Evolutionary conservation across 2,888 invertebrate genomes (phyloP).

Genomic region (Sarcophaga rosellei): DNA sequence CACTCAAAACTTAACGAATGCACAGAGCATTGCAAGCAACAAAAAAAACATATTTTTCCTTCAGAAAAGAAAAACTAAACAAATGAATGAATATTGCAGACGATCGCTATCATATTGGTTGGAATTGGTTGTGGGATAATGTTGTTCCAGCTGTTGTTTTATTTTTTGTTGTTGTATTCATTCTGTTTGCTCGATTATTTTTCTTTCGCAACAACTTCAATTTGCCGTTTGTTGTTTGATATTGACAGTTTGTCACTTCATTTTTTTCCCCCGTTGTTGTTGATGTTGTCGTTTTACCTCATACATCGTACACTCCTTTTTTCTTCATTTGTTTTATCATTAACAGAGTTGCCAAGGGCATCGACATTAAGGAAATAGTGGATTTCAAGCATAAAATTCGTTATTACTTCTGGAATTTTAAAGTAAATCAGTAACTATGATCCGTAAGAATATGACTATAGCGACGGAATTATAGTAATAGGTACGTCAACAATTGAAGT

Average conservation of each 20-base stretch:
- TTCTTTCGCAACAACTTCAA: slow-evolving; percentile 54
- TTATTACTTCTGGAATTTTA: too few species aligned
- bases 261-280: slow-evolving; percentile 68
- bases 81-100: slow-evolving; percentile 38
- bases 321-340: slow-evolving; percentile 29
- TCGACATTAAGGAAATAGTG: too few species aligned
- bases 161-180: neutral
- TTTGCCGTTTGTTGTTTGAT: slow-evolving; percentile 68
- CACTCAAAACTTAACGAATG: slow-evolving; percentile 54
- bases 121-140: slow-evolving; percentile 50
- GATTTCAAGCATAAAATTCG: too few species aligned
- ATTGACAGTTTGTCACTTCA: slow-evolving; percentile 78
- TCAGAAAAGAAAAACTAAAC: slow-evolving; percentile 18
- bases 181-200: slow-evolving; percentile 36
- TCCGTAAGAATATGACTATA: too few species aligned
- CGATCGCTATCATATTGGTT: slow-evolving; percentile 62
- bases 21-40: slow-evolving; percentile 17
- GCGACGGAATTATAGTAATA: too few species aligned
- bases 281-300: slow-evolving; percentile 13
- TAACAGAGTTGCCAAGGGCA: slow-evolving; percentile 37
- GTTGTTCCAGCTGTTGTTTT: slow-evolving; percentile 28
- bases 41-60: neutral
- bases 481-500: too few species aligned
- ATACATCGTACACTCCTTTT: slow-evolving; percentile 58
- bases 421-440: too few species aligned